These are phyloP conservation scores for Panulirus ornatus DNA, from an alignment of 1,140 invertebrate genomes.

Conservation along the genomic window DNA sequence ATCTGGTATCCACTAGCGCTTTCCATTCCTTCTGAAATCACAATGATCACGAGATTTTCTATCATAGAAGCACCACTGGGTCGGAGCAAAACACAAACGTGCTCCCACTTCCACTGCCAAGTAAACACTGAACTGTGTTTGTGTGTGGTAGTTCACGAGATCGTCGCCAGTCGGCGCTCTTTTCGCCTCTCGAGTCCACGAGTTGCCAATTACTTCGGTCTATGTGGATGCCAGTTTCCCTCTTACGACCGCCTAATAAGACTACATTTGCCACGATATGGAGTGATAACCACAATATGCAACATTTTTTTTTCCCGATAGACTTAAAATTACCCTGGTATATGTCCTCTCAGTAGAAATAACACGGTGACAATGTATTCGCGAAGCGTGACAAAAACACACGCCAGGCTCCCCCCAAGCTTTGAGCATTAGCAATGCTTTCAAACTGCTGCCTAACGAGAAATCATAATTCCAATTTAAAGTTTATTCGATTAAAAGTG, in stretches of 20 bases:
- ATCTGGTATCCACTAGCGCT: conserved; percentile 8
- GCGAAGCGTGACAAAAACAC: not conserved
- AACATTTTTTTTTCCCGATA: too few species aligned
- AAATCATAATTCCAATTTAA: not conserved
- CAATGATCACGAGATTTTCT: conserved; percentile 37
- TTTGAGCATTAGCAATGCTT: too few species aligned
- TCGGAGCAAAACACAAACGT: conserved; percentile 33
- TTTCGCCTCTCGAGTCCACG: conserved; percentile 26
- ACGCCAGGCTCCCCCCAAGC: not conserved
- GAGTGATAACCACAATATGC: not conserved
- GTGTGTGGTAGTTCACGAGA: conserved; percentile 50
- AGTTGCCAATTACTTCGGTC: conserved; percentile 54
- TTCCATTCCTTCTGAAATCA: conserved; percentile 56
- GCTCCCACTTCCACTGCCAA: conserved; percentile 53
- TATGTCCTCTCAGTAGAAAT: not conserved
- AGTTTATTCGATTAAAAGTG: not conserved
- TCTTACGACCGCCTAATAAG: not conserved
- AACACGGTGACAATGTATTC: too few species aligned
- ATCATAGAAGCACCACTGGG: conserved; percentile 46
- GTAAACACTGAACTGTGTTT: conserved; percentile 68
- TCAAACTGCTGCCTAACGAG: not conserved
- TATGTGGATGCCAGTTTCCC: conserved; percentile 17
- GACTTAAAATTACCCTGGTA: not conserved
- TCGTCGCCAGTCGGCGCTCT: conserved; percentile 49
- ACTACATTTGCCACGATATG: not conserved